Percentiles rank a stretch among this genome's conserved stretches.
These are phyloP conservation scores for Asarcornis scutulata DNA, from an alignment of 2,113 vertebrate genomes.

Conservation along the genomic window DNA sequence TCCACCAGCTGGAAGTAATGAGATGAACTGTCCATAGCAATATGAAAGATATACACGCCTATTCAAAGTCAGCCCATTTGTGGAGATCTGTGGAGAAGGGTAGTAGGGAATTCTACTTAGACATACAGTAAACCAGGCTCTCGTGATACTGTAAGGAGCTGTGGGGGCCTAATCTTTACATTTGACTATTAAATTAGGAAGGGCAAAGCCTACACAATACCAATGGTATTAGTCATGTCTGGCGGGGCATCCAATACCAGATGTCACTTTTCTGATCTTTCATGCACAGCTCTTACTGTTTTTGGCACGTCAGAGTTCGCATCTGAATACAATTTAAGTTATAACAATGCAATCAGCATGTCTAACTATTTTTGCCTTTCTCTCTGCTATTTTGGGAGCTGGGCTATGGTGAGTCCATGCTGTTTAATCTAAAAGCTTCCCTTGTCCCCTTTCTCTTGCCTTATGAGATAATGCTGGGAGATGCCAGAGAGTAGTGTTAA, in stretches of 20 bases:
- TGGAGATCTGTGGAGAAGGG: conserved; percentile 14
- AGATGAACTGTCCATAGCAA: conserved; percentile 54
- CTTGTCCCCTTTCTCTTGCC: not conserved
- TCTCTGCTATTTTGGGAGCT: conserved; percentile 68
- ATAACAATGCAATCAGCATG: conserved; percentile 79
- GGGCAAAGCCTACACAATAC: conserved; percentile 80
- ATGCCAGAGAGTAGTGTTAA: not conserved
- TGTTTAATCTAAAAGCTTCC: conserved; percentile 62
- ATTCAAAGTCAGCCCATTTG: conserved; percentile 48
- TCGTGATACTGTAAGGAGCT: conserved; percentile 20
- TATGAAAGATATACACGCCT: conserved; percentile 45
- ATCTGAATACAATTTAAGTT: conserved; percentile 82
- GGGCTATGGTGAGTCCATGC: conserved; percentile 29
- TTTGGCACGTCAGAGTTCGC: conserved; percentile 77
- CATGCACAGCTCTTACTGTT: conserved; percentile 70
- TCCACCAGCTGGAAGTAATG: conserved; percentile 69
- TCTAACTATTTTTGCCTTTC: conserved; percentile 69
- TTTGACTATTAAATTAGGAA: conserved; percentile 80
- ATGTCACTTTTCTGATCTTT: conserved; percentile 83
- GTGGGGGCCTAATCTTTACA: conserved; percentile 62
- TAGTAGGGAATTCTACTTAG: conserved; percentile 18
- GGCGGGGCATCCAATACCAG: conserved; percentile 79
- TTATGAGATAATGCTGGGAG: conserved; percentile 46
- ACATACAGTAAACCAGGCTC: conserved; percentile 49
- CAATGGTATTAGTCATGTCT: conserved; percentile 83